phyloP scores from a whole-genome alignment of 2,113 vertebrate species.

The Galbula dea region DNA sequence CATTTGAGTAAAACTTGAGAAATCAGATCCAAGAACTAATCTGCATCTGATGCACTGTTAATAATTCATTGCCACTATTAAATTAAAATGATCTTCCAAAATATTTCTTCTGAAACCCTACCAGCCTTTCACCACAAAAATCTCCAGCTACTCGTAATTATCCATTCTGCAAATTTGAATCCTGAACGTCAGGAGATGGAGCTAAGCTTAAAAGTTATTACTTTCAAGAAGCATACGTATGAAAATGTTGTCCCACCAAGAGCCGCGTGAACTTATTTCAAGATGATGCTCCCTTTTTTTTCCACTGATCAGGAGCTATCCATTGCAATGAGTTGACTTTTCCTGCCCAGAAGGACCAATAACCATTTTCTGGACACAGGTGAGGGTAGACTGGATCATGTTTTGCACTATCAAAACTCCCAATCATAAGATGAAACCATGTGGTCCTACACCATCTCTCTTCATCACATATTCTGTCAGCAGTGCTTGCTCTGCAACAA shows the following conservation, averaged over 20 bases:
- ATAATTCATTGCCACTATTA: constrained; percentile 1
- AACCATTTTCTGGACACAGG: background rate
- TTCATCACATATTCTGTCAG: background rate
- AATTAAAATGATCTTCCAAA: constrained; percentile 7
- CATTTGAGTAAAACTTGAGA: background rate
- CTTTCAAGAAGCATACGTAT: background rate
- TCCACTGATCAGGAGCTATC: background rate
- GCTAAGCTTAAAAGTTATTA: background rate
- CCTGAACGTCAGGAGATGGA: background rate
- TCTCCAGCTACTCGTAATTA: background rate
- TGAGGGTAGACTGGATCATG: background rate
- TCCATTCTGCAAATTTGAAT: background rate
- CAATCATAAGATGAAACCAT: background rate
- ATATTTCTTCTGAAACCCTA: constrained; percentile 1
- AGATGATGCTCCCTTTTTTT: background rate
- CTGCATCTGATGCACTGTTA: background rate
- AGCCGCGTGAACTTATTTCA: background rate
- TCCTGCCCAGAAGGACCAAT: background rate
- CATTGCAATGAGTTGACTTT: background rate
- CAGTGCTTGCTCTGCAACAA: background rate
- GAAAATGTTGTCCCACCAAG: background rate
- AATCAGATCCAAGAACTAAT: constrained; percentile 4
- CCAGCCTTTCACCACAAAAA: background rate
- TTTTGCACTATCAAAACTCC: background rate
- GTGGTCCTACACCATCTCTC: background rate